Percentiles rank a stretch among this genome's conserved stretches.
Conservation (phyloP, 1,140 invertebrate genomes). For the Sitobion miscanthi region DNA sequence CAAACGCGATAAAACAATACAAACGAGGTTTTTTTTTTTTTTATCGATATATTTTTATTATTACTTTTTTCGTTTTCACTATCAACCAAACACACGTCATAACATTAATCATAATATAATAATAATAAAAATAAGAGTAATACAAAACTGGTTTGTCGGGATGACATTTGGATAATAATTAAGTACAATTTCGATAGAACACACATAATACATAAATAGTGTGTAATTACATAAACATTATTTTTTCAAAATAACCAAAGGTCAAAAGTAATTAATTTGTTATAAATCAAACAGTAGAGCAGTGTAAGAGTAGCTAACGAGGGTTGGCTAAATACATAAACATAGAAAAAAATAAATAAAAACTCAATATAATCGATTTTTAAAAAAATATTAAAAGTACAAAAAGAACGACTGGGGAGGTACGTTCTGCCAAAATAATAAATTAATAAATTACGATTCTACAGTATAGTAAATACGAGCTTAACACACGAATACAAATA, state of each 20-base stretch:
- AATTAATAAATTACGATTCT: slow-evolving; percentile 57
- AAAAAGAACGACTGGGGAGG: slow-evolving; percentile 35
- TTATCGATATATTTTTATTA: slow-evolving; percentile 35
- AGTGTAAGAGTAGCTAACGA: neutral
- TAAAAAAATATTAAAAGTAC: slow-evolving; percentile 55
- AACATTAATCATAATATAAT: slow-evolving; percentile 56
- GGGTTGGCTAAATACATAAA: slow-evolving; percentile 25
- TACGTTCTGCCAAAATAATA: slow-evolving; percentile 15
- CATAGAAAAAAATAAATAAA: slow-evolving; percentile 51
- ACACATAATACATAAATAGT: neutral
- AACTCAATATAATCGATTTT: slow-evolving; percentile 27
- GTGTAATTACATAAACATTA: neutral
- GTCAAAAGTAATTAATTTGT: neutral
- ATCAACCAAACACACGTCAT: slow-evolving; percentile 50
- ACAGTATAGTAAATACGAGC: slow-evolving; percentile 36
- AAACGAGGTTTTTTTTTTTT: neutral
- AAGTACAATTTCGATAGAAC: slow-evolving; percentile 43
- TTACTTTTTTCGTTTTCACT: slow-evolving; percentile 50
- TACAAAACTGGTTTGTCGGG: slow-evolving; percentile 25
- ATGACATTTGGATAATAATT: slow-evolving; percentile 20
- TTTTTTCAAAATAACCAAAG: neutral
- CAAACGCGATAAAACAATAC: neutral
- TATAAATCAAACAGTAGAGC: neutral
- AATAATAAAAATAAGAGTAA: slow-evolving; percentile 56
- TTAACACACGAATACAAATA: slow-evolving; percentile 39